Evolutionary conservation across 2,797 vertebrate species (phyloP).

Genomic region (Denticeps clupeoides): DNA sequence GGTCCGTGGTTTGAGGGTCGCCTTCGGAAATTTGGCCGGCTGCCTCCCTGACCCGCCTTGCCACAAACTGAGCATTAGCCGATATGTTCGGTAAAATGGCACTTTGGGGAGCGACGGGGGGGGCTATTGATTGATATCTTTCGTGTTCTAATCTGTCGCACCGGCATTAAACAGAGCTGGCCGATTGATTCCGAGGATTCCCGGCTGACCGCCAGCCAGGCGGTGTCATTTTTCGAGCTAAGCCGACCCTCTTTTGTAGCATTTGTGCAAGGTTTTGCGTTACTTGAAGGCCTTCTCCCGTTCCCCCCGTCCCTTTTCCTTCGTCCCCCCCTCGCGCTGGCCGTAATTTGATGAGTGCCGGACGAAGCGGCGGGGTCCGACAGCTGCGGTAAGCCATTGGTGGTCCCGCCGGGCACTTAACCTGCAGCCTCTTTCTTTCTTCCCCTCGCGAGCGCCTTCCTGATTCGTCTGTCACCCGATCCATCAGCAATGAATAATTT

Average conservation of each 20-base stretch:
- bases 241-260: slow-evolving; percentile 70
- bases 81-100: slow-evolving; percentile 62
- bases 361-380: slow-evolving; percentile 57
- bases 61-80: too few relatives aligned
- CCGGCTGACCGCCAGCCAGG: slow-evolving; percentile 53
- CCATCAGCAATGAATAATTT: slow-evolving; percentile 99
- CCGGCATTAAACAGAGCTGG: slow-evolving; percentile 57
- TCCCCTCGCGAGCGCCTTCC: slow-evolving; percentile 75
- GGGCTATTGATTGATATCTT: slow-evolving; percentile 78
- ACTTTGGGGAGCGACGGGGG: slow-evolving; percentile 71
- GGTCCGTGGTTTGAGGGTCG: too few relatives aligned
- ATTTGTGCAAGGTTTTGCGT: slow-evolving; percentile 70
- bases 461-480: slow-evolving; percentile 97
- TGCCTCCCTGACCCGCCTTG: too few relatives aligned
- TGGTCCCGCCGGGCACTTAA: slow-evolving; percentile 78
- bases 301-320: slow-evolving; percentile 13
- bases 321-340: too few relatives aligned
- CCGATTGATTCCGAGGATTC: slow-evolving; percentile 63
- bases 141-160: slow-evolving; percentile 58
- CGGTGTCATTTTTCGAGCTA: slow-evolving; percentile 58
- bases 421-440: slow-evolving; percentile 89
- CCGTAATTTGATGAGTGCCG: slow-evolving; percentile 55
- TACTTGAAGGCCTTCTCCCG: slow-evolving; percentile 57
- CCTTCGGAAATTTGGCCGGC: too few relatives aligned
- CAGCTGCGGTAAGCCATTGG: slow-evolving; percentile 57